These are phyloP conservation scores for Odontesthes bonariensis DNA, from an alignment of 2,113 vertebrate genomes.

Conservation along the genomic window DNA sequence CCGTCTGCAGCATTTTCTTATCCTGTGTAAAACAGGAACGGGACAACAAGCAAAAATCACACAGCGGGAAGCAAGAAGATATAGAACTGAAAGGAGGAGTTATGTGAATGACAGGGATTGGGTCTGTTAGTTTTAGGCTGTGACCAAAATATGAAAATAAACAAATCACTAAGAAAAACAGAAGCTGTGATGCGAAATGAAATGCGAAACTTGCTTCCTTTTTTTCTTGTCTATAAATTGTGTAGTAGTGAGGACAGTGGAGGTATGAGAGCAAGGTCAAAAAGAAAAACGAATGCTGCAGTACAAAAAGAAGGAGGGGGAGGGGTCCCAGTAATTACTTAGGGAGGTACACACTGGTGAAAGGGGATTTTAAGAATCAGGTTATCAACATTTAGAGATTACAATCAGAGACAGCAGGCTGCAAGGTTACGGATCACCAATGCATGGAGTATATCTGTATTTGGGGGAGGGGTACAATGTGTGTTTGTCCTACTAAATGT, in stretches of 20 bases:
- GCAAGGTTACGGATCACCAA: too few species aligned
- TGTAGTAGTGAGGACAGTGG: slow-evolving; percentile 4
- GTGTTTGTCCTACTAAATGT: background rate
- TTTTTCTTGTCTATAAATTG: background rate
- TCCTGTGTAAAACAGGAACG: slow-evolving; percentile 76
- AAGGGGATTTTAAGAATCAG: background rate
- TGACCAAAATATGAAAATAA: background rate
- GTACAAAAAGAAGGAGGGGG: background rate
- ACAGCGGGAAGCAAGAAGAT: background rate
- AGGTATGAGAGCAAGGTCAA: background rate
- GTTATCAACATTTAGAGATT: too few species aligned
- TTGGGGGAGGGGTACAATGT: background rate
- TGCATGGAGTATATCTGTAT: too few species aligned
- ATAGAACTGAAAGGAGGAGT: background rate
- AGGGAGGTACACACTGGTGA: too few species aligned
- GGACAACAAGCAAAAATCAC: background rate
- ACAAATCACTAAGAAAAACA: too few species aligned
- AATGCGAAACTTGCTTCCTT: too few species aligned
- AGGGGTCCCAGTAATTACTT: background rate
- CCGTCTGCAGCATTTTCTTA: slow-evolving; percentile 90
- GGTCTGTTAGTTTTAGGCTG: background rate
- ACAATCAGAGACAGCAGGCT: too few species aligned
- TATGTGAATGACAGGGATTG: background rate
- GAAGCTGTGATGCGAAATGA: too few species aligned
- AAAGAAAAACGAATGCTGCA: slow-evolving; percentile 5